Evolutionary conservation across 1,140 invertebrate species (phyloP).

Genomic region (Chymomyza costata): DNA sequence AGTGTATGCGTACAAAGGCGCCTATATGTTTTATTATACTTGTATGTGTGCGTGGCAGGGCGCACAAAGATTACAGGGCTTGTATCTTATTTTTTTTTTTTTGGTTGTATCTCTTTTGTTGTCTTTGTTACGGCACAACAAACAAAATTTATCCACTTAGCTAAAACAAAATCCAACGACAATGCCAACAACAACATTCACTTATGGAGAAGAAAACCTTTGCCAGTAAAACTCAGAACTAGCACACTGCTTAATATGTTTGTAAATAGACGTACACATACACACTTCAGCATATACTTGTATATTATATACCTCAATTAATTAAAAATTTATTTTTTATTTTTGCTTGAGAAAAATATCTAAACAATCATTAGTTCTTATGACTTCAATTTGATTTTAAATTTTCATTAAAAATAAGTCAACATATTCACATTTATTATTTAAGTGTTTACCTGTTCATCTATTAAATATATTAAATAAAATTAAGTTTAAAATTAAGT

Average conservation of each 20-base stretch:
- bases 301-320: too few species aligned
- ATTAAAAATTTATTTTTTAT: too few species aligned
- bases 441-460: too few species aligned
- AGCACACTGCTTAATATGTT: constrained; percentile 9
- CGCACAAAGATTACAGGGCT: not conserved
- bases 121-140: constrained; percentile 6
- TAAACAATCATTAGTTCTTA: too few species aligned
- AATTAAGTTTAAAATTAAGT: too few species aligned
- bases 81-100: constrained; percentile 6
- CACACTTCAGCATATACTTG: not conserved
- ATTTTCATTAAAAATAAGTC: too few species aligned
- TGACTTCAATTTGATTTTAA: too few species aligned
- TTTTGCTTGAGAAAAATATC: too few species aligned
- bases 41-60: not conserved
- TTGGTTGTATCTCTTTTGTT: not conserved
- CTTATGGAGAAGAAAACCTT: too few species aligned
- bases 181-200: not conserved
- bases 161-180: constrained; percentile 16
- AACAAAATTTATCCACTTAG: constrained; percentile 18
- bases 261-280: constrained; percentile 10
- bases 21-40: not conserved
- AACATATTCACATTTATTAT: too few species aligned
- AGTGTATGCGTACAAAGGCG: not conserved
- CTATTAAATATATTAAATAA: too few species aligned
- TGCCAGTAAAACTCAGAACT: constrained; percentile 10